Base-by-base conservation (phyloP, 1,140 invertebrate genomes). In the Hyles vespertilio region DNA sequence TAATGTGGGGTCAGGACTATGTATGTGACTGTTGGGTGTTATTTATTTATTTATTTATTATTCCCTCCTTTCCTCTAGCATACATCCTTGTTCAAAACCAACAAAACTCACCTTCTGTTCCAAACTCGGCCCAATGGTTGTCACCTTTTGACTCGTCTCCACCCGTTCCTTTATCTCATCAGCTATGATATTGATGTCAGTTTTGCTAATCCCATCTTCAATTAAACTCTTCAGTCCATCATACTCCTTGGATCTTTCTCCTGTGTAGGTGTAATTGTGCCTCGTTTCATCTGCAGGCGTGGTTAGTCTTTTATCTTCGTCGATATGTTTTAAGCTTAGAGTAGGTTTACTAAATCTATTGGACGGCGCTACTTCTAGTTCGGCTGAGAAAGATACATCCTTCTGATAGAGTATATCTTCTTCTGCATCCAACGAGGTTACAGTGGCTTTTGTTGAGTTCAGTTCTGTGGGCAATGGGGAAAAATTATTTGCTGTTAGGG, bases 331-430 rank as follows among this genome's bases (percentile, higher is more conserved):
- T 59, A 74, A 71, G 69, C 71, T 83, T 77, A 81, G 52, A 65
- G 72, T 81, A 82, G 68, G 59, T 70, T 78, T 80, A 77, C 61
- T 79, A 75, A 78, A 63, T 78, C 75, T 87, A 86, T 68, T 84
- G 81, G 80, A 86, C 81, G 83, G 84, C 56, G 82, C 78, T 72
- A 83, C 67, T 74, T 93, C 93, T 75, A 95, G 85, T 78, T 95
- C 93, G 59, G 94, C 95, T 59, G 95, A 95, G 75, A 96, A 94
- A 44, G 94, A 94, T 8, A 94, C 94, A 65, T 95, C 95, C 78
- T 95, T 95, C 89, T 95, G 94, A 79, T 96, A 96, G 22, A 96
- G 90, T 51, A 96, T 92, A 84, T 95, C 94, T 77, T 95, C 94
- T 69, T 91, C 90, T 53, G 91, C 91, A 57, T 91, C 89, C n/a